Evolutionary conservation across 2,888 invertebrate genomes (phyloP), one percentile per base, ranked within the genome.

Genomic region (Ichneumoninae sp.): DNA sequence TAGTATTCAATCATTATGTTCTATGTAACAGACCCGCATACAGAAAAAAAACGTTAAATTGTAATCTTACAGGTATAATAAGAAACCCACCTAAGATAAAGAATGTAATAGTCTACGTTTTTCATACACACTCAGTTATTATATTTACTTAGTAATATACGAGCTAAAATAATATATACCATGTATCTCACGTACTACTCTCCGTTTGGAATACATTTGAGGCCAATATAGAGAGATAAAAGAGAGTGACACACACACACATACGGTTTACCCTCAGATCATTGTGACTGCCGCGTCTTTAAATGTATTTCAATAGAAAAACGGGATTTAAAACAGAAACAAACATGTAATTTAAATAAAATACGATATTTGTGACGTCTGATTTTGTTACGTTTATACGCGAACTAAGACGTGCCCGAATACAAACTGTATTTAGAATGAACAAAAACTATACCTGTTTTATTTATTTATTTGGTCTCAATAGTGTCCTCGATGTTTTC

Each of bases 21-120:
- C 85, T 88, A 88, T 89, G 88, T 90, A 90, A 90, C 84, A 83
- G 63, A 87, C 87, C 81, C 87, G 44, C 75, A 33, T 50, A 60
- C 60, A 13, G 60, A 65, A 50, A 40, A 40, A 75, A 85, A 83
- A 87, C 81, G 85, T 88, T 89, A 87, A 87, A 88, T 89, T 87
- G 86, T 90, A 89, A 89, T 89, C 86, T 88, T 91, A 90, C 87
- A 88, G 89, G 60, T 78, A 81, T 52, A 57, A 85, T 76, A 91
- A 92, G 92, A 90, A 91, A 91, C 92, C 91, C 91, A 93, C 91
- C 92, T 92, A 92, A 90, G 90, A 89, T 91, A 91, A 90, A 91
- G 84, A 90, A 90, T 91, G 89, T 91, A 91, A 91, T 91, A 93
- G 90, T 91, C 91, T 92, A 91, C 90, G 91, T 92, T 92, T 93